Conservation (phyloP, 2,113 vertebrate genomes). For the Stigmatopora nigra region DNA sequence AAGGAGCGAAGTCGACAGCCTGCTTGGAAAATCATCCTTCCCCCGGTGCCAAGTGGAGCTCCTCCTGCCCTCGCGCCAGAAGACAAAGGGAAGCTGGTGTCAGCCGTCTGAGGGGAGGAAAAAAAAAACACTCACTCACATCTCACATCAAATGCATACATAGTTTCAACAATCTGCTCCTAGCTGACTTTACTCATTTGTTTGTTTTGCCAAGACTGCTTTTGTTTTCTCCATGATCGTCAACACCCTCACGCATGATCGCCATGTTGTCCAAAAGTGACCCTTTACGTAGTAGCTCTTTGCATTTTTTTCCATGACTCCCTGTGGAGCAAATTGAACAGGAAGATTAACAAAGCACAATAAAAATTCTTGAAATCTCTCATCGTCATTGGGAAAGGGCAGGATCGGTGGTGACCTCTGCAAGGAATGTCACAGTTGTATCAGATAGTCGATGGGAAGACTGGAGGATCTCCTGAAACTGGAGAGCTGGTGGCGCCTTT, state of each 20-base stretch:
- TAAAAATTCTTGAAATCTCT: conserved; percentile 47
- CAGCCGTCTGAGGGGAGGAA: conserved; percentile 1
- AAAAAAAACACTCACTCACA: conserved; percentile 20
- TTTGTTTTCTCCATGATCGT: conserved; percentile 18
- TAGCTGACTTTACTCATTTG: neutral
- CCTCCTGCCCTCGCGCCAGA: conserved; percentile 41
- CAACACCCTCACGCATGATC: conserved; percentile 26
- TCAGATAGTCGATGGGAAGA: conserved; percentile 20
- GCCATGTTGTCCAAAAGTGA: conserved; percentile 7
- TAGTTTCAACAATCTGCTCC: conserved; percentile 15
- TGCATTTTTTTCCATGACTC: conserved; percentile 32
- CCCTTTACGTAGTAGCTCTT: conserved; percentile 12
- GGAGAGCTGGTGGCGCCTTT: neutral
- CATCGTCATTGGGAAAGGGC: conserved; percentile 37
- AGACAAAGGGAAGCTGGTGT: conserved; percentile 26
- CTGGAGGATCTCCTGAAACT: conserved; percentile 30
- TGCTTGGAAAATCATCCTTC: conserved; percentile 55
- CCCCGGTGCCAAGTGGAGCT: conserved; percentile 58
- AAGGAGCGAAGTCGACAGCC: conserved; percentile 61
- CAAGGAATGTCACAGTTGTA: conserved; percentile 53
- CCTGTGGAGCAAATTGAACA: conserved; percentile 24
- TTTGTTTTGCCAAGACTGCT: conserved; percentile 16
- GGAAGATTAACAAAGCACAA: conserved; percentile 31
- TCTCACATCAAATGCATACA: conserved; percentile 27
- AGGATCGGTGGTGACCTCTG: conserved; percentile 41